Base-by-base conservation (phyloP, 2,797 vertebrate species). In the Thamnophis elegans region DNA sequence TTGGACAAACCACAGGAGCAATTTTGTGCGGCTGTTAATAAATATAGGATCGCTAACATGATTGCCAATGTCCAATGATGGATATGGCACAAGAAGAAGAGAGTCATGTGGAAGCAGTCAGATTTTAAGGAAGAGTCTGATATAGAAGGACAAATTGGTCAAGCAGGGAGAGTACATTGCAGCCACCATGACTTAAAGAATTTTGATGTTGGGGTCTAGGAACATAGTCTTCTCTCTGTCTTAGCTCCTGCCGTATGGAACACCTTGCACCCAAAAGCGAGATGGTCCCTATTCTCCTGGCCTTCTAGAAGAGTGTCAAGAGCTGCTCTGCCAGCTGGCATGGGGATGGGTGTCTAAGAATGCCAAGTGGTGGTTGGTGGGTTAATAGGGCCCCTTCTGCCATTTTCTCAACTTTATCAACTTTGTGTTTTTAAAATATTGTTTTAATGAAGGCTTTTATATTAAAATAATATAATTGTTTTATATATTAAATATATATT, bases 21-120 rank as follows among this genome's bases (percentile, higher is more conserved):
- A 47, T 51, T 51, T 4, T 7, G 47, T 51, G 47, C 6, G 47
- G 47, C 47, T 51, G 47, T 51, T 51, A 51, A 51, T 51, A 51
- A 51, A 51, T 51, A 51, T 51, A 51, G 47, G 47, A 51, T 51
- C 47, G 6, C 4, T 51, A 51, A 51, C 4, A 51, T 51, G 47
- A 51, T 51, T 5, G 47, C 47, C 47, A 51, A 51, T 51, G 47
- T 51, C 47, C 47, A 51, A 51, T 6, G 47, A 51, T 51, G 47
- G 47, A 51, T 51, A 51, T 51, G 47, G 47, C 47, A 51, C 47
- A 51, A 51, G 47, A 51, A 51, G 47, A 51, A 51, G 47, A 93
- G 65, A 94, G 89, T 32, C 90, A 94, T 9, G 32, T 91, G 91
- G 91, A 54, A 59, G 9, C 68, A 94, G 59, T n/a, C 62, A 95